phyloP scores from a whole-genome alignment of 2,113 vertebrate genomes.

The Tiliqua scincoides region DNA sequence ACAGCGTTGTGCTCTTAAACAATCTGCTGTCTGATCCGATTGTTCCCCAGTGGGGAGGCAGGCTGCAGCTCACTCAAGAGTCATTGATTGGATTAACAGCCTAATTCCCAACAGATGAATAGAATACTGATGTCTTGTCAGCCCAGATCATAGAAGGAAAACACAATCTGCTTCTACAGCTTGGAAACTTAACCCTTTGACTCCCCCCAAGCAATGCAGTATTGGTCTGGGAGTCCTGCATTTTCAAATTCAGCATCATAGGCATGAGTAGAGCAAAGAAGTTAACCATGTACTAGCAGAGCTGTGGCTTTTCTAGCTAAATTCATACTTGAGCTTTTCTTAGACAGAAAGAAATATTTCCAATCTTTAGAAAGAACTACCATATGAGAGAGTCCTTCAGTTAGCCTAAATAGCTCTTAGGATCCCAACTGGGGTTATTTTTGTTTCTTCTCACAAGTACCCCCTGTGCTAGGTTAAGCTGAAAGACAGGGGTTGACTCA shows the following conservation, averaged over 20 bases:
- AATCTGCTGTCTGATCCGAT: constrained; percentile 88
- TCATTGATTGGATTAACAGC: constrained; percentile 98
- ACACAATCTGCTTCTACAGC: constrained; percentile 84
- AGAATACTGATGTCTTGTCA: constrained; percentile 93
- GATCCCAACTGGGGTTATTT: neutral
- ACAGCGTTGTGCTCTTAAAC: constrained; percentile 82
- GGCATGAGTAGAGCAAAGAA: neutral
- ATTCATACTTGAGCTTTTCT: neutral
- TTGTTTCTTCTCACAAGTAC: neutral
- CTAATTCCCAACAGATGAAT: constrained; percentile 96
- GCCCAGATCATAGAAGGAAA: constrained; percentile 84
- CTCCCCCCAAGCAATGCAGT: constrained; percentile 7
- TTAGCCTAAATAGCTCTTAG: neutral
- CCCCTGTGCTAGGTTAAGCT: neutral
- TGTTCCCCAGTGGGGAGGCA: constrained; percentile 88
- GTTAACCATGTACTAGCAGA: neutral
- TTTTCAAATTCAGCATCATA: constrained; percentile 29
- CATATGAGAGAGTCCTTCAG: too few relatives aligned
- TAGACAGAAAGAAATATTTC: neutral
- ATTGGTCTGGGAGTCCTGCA: neutral
- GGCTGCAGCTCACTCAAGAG: constrained; percentile 89
- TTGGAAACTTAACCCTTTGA: constrained; percentile 78
- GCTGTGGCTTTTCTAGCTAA: neutral
- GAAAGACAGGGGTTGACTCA: neutral
- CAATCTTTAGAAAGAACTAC: neutral